These are phyloP conservation scores for Fundulus diaphanus DNA, from an alignment of 2,797 vertebrate species.

Conservation along the genomic window DNA sequence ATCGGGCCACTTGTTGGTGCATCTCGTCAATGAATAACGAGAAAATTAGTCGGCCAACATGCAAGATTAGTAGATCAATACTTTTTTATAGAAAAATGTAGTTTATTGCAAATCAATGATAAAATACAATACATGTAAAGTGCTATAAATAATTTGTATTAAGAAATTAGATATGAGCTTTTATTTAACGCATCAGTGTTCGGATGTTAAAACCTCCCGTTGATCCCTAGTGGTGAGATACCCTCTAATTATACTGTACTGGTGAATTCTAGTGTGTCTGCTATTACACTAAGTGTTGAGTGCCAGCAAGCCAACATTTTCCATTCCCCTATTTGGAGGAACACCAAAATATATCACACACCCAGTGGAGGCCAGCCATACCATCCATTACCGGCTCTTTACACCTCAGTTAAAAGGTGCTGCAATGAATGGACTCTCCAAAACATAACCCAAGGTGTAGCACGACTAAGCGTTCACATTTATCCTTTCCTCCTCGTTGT, in stretches of 20 bases:
- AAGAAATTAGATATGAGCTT: not conserved
- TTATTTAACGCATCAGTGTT: not conserved
- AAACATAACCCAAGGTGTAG: slow-evolving; percentile 17
- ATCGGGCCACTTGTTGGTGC: not conserved
- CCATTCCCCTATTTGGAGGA: slow-evolving; percentile 46
- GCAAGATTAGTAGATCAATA: not conserved
- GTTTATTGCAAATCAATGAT: not conserved
- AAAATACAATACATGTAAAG: not conserved
- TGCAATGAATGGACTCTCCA: slow-evolving; percentile 19
- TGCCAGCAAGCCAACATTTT: slow-evolving; percentile 44
- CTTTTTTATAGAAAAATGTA: not conserved
- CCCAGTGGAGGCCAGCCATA: slow-evolving; percentile 58
- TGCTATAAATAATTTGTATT: not conserved
- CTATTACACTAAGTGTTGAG: not conserved
- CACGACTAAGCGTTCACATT: slow-evolving; percentile 10
- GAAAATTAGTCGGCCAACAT: not conserved
- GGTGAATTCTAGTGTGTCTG: not conserved
- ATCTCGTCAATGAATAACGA: not conserved
- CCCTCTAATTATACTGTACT: not conserved
- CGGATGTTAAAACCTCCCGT: not conserved
- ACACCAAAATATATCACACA: slow-evolving; percentile 51
- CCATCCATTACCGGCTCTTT: slow-evolving; percentile 57
- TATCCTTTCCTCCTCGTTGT: not conserved
- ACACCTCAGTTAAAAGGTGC: slow-evolving; percentile 32
- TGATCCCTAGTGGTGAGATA: not conserved